Conservation (phyloP, 2,113 vertebrate genomes). For the Triplophysa tibetana region DNA sequence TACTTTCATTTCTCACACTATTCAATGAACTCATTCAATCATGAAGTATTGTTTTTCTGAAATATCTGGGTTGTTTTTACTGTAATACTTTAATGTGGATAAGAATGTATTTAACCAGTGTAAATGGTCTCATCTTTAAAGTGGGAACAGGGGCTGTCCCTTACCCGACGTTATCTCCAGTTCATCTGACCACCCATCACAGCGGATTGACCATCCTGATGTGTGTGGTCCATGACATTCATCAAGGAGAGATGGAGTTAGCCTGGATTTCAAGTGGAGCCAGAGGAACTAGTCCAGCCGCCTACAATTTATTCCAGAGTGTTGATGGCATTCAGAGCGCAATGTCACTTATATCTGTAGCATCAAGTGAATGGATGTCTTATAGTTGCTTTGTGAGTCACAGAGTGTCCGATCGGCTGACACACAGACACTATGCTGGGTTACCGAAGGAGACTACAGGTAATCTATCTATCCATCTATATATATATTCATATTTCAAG, state of each 20-base stretch:
- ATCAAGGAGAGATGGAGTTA: conserved; percentile 65
- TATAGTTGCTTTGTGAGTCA: conserved; percentile 70
- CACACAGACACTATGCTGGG: conserved; percentile 40
- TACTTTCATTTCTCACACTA: neutral
- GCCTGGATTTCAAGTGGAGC: conserved; percentile 63
- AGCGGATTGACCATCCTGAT: conserved; percentile 72
- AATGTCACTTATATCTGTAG: conserved; percentile 62
- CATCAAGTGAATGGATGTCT: conserved; percentile 67
- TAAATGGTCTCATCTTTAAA: conserved; percentile 18
- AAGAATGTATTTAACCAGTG: neutral
- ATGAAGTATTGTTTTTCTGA: neutral
- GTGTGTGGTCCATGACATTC: conserved; percentile 71
- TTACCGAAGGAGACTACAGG: conserved; percentile 53
- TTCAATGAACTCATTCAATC: neutral
- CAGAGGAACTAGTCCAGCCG: conserved; percentile 13
- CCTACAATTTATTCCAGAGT: conserved; percentile 54
- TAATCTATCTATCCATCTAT: conserved; percentile 14
- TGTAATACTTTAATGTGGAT: neutral
- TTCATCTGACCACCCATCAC: conserved; percentile 67
- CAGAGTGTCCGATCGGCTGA: conserved; percentile 50
- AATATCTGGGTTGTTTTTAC: neutral
- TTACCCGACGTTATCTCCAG: conserved; percentile 64
- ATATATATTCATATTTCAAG: neutral
- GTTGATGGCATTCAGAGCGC: conserved; percentile 46
- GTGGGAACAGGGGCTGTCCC: conserved; percentile 57